Base-by-base conservation (phyloP, 2,888 invertebrate genomes). In the Erebia ligea region DNA sequence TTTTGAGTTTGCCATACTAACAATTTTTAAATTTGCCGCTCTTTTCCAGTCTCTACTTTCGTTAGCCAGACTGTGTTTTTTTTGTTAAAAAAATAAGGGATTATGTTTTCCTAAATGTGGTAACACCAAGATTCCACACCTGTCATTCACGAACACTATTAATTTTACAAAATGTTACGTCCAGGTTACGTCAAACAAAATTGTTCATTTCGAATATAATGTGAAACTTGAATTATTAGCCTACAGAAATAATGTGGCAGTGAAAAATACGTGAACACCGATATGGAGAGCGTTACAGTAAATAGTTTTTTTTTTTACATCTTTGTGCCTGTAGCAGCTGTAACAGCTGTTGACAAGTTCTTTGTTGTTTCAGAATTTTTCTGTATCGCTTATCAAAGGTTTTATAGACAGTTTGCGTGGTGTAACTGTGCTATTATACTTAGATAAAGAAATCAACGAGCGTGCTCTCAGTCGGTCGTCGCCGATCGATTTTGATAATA, bases 361-460 rank as follows among this genome's bases (percentile, higher is more conserved):
- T 81, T 83, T 82, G 80, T 83, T 82, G 80, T 94, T 94, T 79
- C 89, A 96, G 96, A 95, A 94, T 84, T 94, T 96, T 84, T 86
- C 94, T 72, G 89, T 94, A 81, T 95, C 96, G 70, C 89, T 96
- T 79, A 93, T 95, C 78, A 95, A 95, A 85, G 98, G 98, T 8
- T 92, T 97, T 74, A 94, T 95, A 82, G 97, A 98, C 87, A 97
- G 97, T 86, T 94, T 97, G 76, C 95, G 95, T 81, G 98, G 98
- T 75, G 95, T 96, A 80, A 93, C 95, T 19, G 95, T 96, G 69
- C 94, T 97, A 76, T 95, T 97, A 83, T 96, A 96, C 85, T 94
- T 97, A 87, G 97, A 97, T 88, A 96, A 95, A 84, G 96, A 96
- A 91, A 96, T 97, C 72, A 96, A 96, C 82, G 95, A 96, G 80